These are phyloP conservation scores for Daboia siamensis DNA, from an alignment of 2,113 vertebrate genomes.

Conservation along the genomic window DNA sequence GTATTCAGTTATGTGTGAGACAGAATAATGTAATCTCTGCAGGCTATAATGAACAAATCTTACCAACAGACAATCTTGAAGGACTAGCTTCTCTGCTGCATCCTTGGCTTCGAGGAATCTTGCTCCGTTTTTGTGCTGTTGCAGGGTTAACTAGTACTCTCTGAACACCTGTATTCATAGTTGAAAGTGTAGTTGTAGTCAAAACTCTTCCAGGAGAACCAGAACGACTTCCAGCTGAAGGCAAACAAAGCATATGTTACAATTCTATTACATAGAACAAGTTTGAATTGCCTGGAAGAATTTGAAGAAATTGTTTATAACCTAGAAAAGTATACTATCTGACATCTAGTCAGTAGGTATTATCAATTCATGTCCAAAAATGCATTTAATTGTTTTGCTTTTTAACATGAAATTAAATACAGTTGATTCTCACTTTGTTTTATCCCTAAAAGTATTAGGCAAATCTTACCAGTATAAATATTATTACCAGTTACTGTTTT, in stretches of 20 bases:
- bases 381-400: neutral
- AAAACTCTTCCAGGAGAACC: conserved; percentile 94
- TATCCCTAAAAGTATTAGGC: neutral
- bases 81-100: conserved; percentile 96
- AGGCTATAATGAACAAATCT: conserved; percentile 43
- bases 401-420: neutral
- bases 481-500: neutral
- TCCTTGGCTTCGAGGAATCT: conserved; percentile 94
- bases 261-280: neutral
- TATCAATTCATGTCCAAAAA: neutral
- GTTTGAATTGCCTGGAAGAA: conserved; percentile 35
- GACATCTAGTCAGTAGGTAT: neutral
- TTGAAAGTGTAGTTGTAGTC: conserved; percentile 88
- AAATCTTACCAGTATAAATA: neutral
- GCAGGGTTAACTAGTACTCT: conserved; percentile 80
- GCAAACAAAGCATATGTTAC: conserved; percentile 7
- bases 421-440: neutral
- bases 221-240: conserved; percentile 91
- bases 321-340: neutral
- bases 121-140: conserved; percentile 84
- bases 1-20: neutral
- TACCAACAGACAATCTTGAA: conserved; percentile 91
- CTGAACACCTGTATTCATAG: conserved; percentile 85
- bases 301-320: conserved; percentile 19
- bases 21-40: neutral